These are phyloP conservation scores for Drosophila fungiperda DNA, from an alignment of 2,888 invertebrate species.

Conservation along the genomic window DNA sequence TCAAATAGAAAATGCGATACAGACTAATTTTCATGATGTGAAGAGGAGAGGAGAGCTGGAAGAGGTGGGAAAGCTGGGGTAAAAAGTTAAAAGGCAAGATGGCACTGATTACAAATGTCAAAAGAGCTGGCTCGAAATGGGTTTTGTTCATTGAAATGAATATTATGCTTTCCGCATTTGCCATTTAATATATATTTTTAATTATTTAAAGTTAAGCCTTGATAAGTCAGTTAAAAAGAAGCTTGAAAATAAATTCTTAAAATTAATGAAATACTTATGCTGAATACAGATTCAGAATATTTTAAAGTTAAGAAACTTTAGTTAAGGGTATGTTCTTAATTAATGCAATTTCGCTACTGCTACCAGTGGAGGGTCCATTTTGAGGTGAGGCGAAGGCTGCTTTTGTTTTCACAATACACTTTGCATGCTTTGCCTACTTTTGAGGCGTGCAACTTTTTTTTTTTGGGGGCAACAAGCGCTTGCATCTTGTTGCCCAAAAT, in stretches of 20 bases:
- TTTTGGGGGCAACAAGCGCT: neutral
- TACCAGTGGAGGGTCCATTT: neutral
- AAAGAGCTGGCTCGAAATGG: neutral
- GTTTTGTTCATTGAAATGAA: neutral
- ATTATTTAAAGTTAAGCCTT: neutral
- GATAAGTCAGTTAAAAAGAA: neutral
- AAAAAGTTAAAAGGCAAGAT: slow-evolving; percentile 1
- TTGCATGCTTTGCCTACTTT: slow-evolving; percentile 62
- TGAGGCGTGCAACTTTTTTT: slow-evolving; percentile 1
- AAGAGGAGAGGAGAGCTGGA: neutral
- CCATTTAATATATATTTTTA: neutral
- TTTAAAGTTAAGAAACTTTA: slow-evolving; percentile 13
- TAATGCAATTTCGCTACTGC: slow-evolving; percentile 34
- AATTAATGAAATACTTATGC: neutral
- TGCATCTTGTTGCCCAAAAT: slow-evolving; percentile 15
- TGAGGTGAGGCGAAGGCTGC: slow-evolving; percentile 7
- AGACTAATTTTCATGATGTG: neutral
- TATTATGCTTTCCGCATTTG: neutral
- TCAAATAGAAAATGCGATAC: neutral
- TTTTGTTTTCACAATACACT: slow-evolving; percentile 51
- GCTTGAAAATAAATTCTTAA: neutral
- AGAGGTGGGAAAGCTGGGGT: neutral
- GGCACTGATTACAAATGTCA: slow-evolving; percentile 2
- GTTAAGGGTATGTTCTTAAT: slow-evolving; percentile 28
- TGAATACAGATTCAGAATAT: neutral